phyloP scores from a whole-genome alignment of 2,113 vertebrate genomes.

The Psilopogon haemacephalus region DNA sequence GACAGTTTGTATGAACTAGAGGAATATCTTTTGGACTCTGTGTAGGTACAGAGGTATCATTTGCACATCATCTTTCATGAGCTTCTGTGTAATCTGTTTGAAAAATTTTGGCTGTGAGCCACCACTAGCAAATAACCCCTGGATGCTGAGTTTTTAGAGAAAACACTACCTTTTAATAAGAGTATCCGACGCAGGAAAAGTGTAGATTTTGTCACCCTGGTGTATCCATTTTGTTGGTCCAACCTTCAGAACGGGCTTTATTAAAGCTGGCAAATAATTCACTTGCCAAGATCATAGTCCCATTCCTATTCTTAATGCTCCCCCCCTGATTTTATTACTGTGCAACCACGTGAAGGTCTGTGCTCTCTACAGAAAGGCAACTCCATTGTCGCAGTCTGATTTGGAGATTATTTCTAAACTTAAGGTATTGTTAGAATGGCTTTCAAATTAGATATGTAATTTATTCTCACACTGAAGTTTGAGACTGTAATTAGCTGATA shows the following conservation, averaged over 20 bases:
- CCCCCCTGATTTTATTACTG: not conserved
- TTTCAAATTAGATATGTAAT: not conserved
- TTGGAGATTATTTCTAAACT: not conserved
- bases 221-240: not conserved
- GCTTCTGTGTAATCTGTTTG: not conserved
- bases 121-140: not conserved
- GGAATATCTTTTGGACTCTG: not conserved
- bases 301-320: not conserved
- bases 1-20: not conserved
- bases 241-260: not conserved
- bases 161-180: not conserved
- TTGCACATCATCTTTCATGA: not conserved
- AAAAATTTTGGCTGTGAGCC: not conserved
- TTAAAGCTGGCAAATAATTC: not conserved
- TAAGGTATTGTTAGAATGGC: not conserved
- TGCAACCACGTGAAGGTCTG: accelerated
- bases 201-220: not conserved
- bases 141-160: not conserved
- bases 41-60: not conserved
- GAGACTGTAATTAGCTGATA: not conserved
- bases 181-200: not conserved
- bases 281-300: not conserved
- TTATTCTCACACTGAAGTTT: not conserved
- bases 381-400: not conserved
- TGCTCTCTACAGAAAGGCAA: not conserved